A percentile compares a stretch with the other conserved stretches of the same genome.
Conservation (phyloP, 2,797 vertebrate genomes). For the Spea hammondii region DNA sequence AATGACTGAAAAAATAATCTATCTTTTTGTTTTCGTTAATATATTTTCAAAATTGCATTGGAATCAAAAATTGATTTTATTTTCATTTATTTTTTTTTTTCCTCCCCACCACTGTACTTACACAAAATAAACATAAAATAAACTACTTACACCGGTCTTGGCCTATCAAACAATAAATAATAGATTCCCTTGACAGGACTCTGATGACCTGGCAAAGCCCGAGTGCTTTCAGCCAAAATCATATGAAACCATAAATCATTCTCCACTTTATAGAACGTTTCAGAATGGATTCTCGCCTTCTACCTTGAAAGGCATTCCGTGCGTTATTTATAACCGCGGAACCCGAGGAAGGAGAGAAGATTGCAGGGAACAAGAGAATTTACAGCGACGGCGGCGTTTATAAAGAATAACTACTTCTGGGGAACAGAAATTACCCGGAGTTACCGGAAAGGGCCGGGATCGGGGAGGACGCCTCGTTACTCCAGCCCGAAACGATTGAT, state of each 20-base stretch:
- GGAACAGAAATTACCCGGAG: conserved; percentile 56
- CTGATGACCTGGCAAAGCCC: conserved; percentile 80
- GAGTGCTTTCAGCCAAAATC: conserved; percentile 80
- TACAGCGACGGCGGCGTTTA: conserved; percentile 67
- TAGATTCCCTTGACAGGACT: conserved; percentile 75
- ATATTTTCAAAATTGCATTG: conserved; percentile 59
- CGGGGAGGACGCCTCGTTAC: too few relatives aligned
- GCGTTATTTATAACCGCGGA: conserved; percentile 80
- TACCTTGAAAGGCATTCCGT: conserved; percentile 83
- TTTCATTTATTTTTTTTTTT: conserved; percentile 55
- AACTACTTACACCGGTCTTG: conserved; percentile 72
- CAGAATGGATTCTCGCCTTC: conserved; percentile 80
- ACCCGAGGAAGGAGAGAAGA: conserved; percentile 70
- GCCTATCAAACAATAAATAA: conserved; percentile 78
- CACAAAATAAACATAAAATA: conserved; percentile 79
- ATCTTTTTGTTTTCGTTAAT: conserved; percentile 48
- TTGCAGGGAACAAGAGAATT: conserved; percentile 71
- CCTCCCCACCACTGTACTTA: conserved; percentile 64
- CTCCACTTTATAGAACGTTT: conserved; percentile 82
- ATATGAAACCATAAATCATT: conserved; percentile 82
- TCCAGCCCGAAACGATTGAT: too few relatives aligned
- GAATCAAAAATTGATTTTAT: conserved; percentile 69
- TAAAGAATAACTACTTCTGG: conserved; percentile 66
- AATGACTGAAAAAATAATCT: conserved; percentile 10
- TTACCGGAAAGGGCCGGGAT: conserved; percentile 36